Evolutionary conservation across 1,140 invertebrate species (phyloP).

Genomic region (Nixonia krombeini): DNA sequence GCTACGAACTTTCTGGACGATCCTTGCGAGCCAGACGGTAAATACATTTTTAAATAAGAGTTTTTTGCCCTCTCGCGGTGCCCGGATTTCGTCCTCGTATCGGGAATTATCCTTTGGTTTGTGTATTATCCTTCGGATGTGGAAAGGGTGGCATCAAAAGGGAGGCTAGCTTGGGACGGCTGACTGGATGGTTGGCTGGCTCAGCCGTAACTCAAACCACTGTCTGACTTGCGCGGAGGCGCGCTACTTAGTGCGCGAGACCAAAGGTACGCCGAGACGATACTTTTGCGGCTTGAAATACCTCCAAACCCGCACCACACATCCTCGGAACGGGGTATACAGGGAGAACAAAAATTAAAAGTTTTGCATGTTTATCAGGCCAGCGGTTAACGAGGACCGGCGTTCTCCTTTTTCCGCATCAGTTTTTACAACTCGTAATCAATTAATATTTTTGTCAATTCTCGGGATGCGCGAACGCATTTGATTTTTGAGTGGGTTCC

Average conservation of each 20-base stretch:
- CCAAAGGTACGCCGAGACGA: slow-evolving; percentile 37
- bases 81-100: slow-evolving; percentile 66
- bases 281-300: slow-evolving; percentile 33
- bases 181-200: slow-evolving; percentile 41
- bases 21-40: slow-evolving; percentile 65
- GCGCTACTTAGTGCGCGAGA: slow-evolving; percentile 58
- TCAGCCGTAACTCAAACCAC: slow-evolving; percentile 51
- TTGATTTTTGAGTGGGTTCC: too few species aligned
- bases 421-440: too few species aligned
- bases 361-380: not conserved
- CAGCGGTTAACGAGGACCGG: too few species aligned
- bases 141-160: slow-evolving; percentile 64
- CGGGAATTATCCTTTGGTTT: slow-evolving; percentile 71
- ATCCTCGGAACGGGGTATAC: not conserved
- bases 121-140: slow-evolving; percentile 62
- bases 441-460: too few species aligned
- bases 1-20: slow-evolving; percentile 57
- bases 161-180: slow-evolving; percentile 47
- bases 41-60: slow-evolving; percentile 72
- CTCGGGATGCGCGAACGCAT: too few species aligned
- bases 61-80: slow-evolving; percentile 59
- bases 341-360: not conserved
- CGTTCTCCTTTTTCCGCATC: too few species aligned
- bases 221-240: slow-evolving; percentile 58
- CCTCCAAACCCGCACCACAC: slow-evolving; percentile 15